Percentiles rank a stretch among this genome's conserved stretches.
Conservation (phyloP, 2,113 vertebrate genomes). For the Spermophilus dauricus region DNA sequence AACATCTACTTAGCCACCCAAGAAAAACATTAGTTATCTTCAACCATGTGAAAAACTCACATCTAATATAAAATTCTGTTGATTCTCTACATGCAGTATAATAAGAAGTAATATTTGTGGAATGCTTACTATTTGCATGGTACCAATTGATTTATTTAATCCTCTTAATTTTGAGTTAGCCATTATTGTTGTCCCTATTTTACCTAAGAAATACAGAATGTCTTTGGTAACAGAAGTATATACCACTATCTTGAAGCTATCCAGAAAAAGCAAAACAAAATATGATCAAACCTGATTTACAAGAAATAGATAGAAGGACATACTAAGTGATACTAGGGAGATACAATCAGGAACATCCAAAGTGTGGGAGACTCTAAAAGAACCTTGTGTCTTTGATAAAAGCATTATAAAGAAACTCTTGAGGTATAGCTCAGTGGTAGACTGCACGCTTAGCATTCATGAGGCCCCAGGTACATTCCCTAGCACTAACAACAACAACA, state of each 20-base stretch:
- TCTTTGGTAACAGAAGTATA: background rate
- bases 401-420: background rate
- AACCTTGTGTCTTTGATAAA: conserved; percentile 7
- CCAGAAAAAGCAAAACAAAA: background rate
- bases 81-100: background rate
- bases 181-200: background rate
- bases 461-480: background rate
- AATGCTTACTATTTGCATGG: background rate
- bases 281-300: background rate
- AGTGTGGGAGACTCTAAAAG: background rate
- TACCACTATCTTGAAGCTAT: background rate
- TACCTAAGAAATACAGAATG: background rate
- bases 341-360: background rate
- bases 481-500: background rate
- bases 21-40: conserved; percentile 19
- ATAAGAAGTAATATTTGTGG: background rate
- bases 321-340: background rate
- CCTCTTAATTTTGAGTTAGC: background rate
- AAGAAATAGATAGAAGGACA: background rate
- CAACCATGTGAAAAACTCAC: background rate
- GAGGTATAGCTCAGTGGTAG: background rate
- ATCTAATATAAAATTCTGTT: conserved; percentile 38
- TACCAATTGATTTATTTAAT: conserved; percentile 18
- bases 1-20: background rate
- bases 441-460: background rate